phyloP scores from a whole-genome alignment of 2,113 vertebrate genomes.

The Sinocyclocheilus grahami region DNA sequence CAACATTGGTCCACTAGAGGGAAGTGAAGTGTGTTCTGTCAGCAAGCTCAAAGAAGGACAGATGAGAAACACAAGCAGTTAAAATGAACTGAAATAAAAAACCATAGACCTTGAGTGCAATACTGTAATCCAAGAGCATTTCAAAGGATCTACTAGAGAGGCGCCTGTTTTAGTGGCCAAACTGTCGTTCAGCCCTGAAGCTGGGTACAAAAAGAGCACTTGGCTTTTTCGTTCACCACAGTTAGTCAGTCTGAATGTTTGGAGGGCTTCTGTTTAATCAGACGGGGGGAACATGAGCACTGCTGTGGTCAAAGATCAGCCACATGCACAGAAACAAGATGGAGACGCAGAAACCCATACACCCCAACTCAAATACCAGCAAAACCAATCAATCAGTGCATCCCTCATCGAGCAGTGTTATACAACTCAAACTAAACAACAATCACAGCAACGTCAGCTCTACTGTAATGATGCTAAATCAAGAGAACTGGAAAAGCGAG shows the following conservation, averaged over 20 bases:
- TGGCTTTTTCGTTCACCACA: conserved; percentile 10
- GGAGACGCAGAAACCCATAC: background rate
- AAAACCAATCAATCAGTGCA: conserved; percentile 28
- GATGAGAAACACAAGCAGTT: background rate
- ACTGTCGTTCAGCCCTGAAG: conserved; percentile 16
- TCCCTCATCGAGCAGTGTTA: background rate
- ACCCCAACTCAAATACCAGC: conserved; percentile 20
- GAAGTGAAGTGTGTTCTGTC: background rate
- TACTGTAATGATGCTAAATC: conserved; percentile 6
- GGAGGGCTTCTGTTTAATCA: conserved; percentile 6
- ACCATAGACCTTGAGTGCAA: conserved; percentile 25
- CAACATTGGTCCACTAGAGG: conserved; percentile 5
- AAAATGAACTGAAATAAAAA: conserved; percentile 22
- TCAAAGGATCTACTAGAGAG: conserved; percentile 31
- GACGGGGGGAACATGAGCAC: background rate
- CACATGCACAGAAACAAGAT: conserved; percentile 9
- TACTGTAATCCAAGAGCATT: conserved; percentile 32
- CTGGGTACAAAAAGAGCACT: background rate
- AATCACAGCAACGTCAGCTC: background rate
- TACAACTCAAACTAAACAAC: background rate
- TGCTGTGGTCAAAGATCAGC: conserved; percentile 15
- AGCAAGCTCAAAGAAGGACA: background rate
- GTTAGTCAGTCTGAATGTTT: background rate
- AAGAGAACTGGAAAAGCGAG: background rate
- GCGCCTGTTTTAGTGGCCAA: conserved; percentile 11